These are phyloP conservation scores for Phyllotreta striolata DNA, from an alignment of 2,888 invertebrate species.

Conservation along the genomic window DNA sequence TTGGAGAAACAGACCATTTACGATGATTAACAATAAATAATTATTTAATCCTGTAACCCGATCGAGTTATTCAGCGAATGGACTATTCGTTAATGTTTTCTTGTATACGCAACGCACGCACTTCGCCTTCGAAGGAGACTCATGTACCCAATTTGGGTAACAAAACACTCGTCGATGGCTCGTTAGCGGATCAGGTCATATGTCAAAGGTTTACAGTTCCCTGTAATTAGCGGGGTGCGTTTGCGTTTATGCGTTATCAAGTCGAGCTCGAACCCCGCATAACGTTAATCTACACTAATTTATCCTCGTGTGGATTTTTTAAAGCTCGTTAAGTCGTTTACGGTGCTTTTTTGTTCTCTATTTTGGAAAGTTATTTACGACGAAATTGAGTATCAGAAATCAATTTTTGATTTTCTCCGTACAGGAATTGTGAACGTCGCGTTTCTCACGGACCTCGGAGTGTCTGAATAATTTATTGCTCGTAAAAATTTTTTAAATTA, in stretches of 20 bases:
- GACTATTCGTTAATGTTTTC: constrained; percentile 16
- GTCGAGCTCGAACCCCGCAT: too few species aligned
- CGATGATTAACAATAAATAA: too few species aligned
- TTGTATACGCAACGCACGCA: constrained; percentile 19
- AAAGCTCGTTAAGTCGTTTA: too few species aligned
- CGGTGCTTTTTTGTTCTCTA: too few species aligned
- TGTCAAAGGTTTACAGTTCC: constrained; percentile 63
- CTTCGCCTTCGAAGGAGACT: constrained; percentile 33
- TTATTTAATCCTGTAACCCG: too few species aligned
- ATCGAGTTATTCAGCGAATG: too few species aligned
- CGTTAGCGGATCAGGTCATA: constrained; percentile 62
- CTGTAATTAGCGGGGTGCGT: constrained; percentile 60
- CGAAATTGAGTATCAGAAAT: too few species aligned
- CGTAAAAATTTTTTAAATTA: constrained; percentile 4
- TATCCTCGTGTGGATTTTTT: too few species aligned
- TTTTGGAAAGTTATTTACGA: too few species aligned
- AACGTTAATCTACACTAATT: too few species aligned
- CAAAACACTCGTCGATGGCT: constrained; percentile 59
- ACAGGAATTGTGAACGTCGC: background rate
- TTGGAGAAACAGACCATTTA: too few species aligned
- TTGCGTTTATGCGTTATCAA: constrained; percentile 18
- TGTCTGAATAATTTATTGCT: constrained; percentile 3
- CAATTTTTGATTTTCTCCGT: background rate
- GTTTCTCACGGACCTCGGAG: constrained; percentile 1
- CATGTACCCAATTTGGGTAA: constrained; percentile 48